These are phyloP conservation scores for Augochlorella aurata DNA, from an alignment of 2,888 invertebrate species.

Conservation along the genomic window DNA sequence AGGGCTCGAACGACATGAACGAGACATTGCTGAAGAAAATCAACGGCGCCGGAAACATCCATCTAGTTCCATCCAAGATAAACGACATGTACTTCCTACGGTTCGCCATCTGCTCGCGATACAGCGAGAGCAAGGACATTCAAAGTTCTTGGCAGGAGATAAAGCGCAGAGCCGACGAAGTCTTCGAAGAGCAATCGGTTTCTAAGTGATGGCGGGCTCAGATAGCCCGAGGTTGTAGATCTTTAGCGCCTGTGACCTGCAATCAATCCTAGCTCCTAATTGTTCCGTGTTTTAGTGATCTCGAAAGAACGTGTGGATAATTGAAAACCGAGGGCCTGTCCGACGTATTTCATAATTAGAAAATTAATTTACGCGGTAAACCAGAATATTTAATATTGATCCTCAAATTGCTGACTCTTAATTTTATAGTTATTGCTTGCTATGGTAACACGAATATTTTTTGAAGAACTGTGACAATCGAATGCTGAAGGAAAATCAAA, in stretches of 20 bases:
- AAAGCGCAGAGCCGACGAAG: constrained; percentile 88
- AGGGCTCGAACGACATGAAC: constrained; percentile 91
- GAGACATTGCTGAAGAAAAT: constrained; percentile 91
- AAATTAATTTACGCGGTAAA: not conserved
- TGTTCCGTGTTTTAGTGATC: constrained; percentile 9
- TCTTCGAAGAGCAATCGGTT: constrained; percentile 82
- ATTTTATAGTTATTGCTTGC: not conserved
- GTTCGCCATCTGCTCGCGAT: constrained; percentile 94
- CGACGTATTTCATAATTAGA: constrained; percentile 11
- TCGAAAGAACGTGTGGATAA: constrained; percentile 15
- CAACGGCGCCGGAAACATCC: constrained; percentile 95
- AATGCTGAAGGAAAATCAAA: not conserved
- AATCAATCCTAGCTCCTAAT: constrained; percentile 77
- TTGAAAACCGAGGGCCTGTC: constrained; percentile 5
- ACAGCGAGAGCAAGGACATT: constrained; percentile 91
- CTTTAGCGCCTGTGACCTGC: constrained; percentile 77
- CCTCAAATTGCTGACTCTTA: not conserved
- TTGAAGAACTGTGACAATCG: not conserved
- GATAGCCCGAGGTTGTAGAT: constrained; percentile 77
- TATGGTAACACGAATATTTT: not conserved
- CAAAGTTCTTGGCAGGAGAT: constrained; percentile 94
- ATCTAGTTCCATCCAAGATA: constrained; percentile 95
- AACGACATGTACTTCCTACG: constrained; percentile 92
- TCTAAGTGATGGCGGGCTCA: constrained; percentile 81
- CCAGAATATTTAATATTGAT: not conserved